phyloP scores from a whole-genome alignment of 2,797 vertebrate genomes.

The Pampus argenteus region DNA sequence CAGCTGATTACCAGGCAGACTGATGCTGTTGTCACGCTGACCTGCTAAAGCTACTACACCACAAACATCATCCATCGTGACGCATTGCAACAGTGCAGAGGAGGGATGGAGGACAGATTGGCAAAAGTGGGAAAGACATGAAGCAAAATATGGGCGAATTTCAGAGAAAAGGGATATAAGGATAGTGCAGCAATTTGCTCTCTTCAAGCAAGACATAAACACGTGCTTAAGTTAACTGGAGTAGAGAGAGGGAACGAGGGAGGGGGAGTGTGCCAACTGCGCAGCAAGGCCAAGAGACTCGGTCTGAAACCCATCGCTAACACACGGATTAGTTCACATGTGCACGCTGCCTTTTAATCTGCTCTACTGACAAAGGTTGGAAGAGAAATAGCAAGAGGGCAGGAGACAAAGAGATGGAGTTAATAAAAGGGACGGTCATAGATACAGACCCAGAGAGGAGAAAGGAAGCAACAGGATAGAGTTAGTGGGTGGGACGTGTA shows the following conservation, averaged over 20 bases:
- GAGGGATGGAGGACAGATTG: constrained; percentile 21
- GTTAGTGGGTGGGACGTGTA: neutral
- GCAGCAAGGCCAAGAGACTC: constrained; percentile 61
- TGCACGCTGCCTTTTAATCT: constrained; percentile 84
- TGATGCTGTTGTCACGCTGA: constrained; percentile 26
- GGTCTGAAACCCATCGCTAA: constrained; percentile 77
- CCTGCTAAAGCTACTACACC: constrained; percentile 23
- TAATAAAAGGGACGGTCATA: constrained; percentile 9
- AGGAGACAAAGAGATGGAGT: constrained; percentile 36
- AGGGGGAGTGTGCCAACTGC: constrained; percentile 49
- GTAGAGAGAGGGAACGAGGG: constrained; percentile 10
- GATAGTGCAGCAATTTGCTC: constrained; percentile 36
- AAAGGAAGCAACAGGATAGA: neutral
- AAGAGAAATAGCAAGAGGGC: constrained; percentile 39
- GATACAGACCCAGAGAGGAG: constrained; percentile 7
- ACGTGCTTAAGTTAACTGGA: constrained; percentile 55
- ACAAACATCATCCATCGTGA: constrained; percentile 20
- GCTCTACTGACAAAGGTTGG: constrained; percentile 70
- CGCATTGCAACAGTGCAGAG: constrained; percentile 35
- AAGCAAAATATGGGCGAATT: constrained; percentile 1
- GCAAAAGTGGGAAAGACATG: constrained; percentile 13
- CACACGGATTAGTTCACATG: constrained; percentile 85
- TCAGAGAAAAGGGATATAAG: constrained; percentile 39
- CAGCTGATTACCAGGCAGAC: constrained; percentile 42
- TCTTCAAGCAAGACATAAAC: constrained; percentile 39